Base-by-base conservation (phyloP, 2,888 invertebrate genomes). In the Endotricha flammealis region DNA sequence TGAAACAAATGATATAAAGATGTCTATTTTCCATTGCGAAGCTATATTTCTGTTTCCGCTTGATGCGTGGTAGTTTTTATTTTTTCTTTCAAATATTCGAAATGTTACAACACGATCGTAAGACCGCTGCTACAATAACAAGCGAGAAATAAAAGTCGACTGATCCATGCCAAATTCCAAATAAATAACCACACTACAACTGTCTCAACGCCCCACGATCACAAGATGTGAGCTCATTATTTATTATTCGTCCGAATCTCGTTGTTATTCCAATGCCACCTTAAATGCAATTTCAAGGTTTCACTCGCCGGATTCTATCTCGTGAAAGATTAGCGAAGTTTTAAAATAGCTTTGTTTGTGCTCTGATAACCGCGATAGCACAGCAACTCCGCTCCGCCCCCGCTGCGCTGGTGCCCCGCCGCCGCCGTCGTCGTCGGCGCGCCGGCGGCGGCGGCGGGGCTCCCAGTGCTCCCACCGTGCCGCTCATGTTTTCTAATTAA, bases 201-300 rank as follows among this genome's bases (percentile, higher is more conserved):
- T 36, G 42, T 41, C 33, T 38, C 37, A 29, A 36, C 32, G 41
- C 13, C 20, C 29, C 16, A 17, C 36, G 41, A 42, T 48, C 36
- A 42, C 44, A 41, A 50, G 46, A 53, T 43, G 36, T 49, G 41
- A 54, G 48, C 51, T 57, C 49, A 53, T 64, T 65, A 65, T 64
- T 65, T 66, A 63, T 67, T 61, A 69, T 68, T 66, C 62, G 47
- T 54, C 58, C 60, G 50, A 58, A 62, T 64, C 56, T 68, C 49
- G 54, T 68, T 73, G 58, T 68, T 71, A 72, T 77, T 73, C 66
- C 64, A 66, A 65, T 66, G 64, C 63, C 61, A 62, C 55, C 64
- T 64, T 68, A 66, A 71, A 72, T 71, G 66, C 66, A 70, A 57
- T 71, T 67, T 73, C 75, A 76, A 75, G 77, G 73, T 65, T 62